These are phyloP conservation scores for Toxotes lorentzi DNA, from an alignment of 2,797 vertebrate genomes.

Conservation along the genomic window DNA sequence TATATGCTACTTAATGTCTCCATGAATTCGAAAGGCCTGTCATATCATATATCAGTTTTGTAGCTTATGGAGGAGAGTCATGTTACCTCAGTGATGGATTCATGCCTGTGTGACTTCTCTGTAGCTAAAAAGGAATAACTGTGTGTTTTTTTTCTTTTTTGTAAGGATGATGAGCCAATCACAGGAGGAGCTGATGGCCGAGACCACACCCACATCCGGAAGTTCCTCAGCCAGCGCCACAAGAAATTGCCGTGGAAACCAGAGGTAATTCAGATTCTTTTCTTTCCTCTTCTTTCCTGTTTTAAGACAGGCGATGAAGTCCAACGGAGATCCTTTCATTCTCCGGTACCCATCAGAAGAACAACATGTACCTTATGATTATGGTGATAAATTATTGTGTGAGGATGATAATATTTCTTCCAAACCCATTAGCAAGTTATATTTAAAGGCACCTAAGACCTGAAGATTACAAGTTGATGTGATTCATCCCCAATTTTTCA, in stretches of 20 bases:
- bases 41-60: constrained; percentile 34
- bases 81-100: constrained; percentile 7
- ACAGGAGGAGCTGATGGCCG: constrained; percentile 67
- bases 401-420: constrained; percentile 53
- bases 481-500: constrained; percentile 59
- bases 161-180: constrained; percentile 84
- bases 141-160: constrained; percentile 38
- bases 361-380: constrained; percentile 38
- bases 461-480: constrained; percentile 58
- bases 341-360: constrained; percentile 16
- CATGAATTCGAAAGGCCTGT: constrained; percentile 25
- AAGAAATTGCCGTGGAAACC: constrained; percentile 87
- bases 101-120: constrained; percentile 4
- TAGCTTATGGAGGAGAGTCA: constrained; percentile 9
- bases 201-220: constrained; percentile 78
- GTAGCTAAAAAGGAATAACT: constrained; percentile 9
- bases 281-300: not conserved
- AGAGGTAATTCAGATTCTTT: constrained; percentile 77
- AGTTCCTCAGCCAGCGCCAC: constrained; percentile 82
- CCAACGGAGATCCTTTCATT: constrained; percentile 33
- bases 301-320: constrained; percentile 22
- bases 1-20: constrained; percentile 4
- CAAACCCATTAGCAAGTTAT: constrained; percentile 35
- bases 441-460: constrained; percentile 59
- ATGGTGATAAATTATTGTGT: constrained; percentile 42